phyloP scores from a whole-genome alignment of 1,140 invertebrate genomes.

The Copidosoma floridanum region DNA sequence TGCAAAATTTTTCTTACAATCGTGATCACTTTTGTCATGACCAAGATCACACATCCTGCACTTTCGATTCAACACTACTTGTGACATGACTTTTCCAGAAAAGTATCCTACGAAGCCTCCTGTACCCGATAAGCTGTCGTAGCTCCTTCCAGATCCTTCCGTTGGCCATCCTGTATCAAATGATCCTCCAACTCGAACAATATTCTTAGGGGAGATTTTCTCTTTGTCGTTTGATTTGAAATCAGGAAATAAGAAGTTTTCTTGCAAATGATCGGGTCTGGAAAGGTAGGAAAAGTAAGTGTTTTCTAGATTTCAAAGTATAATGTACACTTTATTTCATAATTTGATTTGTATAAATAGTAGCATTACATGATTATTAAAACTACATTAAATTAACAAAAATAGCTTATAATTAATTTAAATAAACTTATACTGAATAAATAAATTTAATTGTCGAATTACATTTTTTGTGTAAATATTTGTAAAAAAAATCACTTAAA shows the following conservation, averaged over 20 bases:
- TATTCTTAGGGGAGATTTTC: not conserved
- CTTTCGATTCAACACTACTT: conserved; percentile 5
- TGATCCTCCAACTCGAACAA: not conserved
- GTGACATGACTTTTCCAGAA: not conserved
- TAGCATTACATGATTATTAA: too few species aligned
- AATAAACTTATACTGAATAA: too few species aligned
- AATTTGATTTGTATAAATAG: too few species aligned
- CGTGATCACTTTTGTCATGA: not conserved
- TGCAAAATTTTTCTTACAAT: conserved; percentile 11
- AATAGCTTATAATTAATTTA: too few species aligned
- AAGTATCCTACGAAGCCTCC: not conserved
- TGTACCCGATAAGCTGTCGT: conserved; percentile 17
- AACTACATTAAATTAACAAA: too few species aligned
- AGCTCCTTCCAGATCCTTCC: not conserved
- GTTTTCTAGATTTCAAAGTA: too few species aligned
- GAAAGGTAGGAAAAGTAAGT: not conserved
- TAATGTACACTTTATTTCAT: too few species aligned
- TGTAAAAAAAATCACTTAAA: too few species aligned
- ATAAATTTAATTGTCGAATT: too few species aligned
- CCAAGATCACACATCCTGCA: conserved; percentile 8
- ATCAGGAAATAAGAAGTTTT: conserved; percentile 2
- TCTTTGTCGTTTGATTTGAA: not conserved
- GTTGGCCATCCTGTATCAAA: not conserved
- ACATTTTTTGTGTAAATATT: too few species aligned
- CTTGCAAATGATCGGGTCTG: not conserved